Base-by-base conservation (phyloP, 2,797 vertebrate genomes). In the Gobio occitaniae region DNA sequence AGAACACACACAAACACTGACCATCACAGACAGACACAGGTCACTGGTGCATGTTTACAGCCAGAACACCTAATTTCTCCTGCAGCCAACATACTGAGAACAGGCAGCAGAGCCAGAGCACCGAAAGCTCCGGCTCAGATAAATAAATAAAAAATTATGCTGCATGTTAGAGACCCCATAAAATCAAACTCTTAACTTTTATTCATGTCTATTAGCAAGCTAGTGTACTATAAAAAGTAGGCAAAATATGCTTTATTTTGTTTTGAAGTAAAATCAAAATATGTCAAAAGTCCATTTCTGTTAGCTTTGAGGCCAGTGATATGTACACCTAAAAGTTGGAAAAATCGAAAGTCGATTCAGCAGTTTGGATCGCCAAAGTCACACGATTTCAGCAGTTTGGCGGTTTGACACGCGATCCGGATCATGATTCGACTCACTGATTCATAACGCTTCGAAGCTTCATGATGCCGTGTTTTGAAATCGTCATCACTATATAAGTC, bases 21-120 rank as follows among this genome's bases (percentile, higher is more conserved):
- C 86, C 77, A 75, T 69, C 68, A 84, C 80, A 71, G 76, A 78
- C 78, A 81, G 78, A 80, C 81, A 80, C 82, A 70, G 69, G 54
- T 79, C 76, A 77, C 76, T 84, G 81, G 71, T 83, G 81, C 86
- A 74, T 87, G 86, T 76, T 87, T 84, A 75, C 81, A 87, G 52
- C 66, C 47, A 78, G 75, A 77, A 71, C 74, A 77, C 72, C 44
- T 44, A 0, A 63, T 63, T 86, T 63, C 79, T 69, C 54, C 65
- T 74, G 77, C 77, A 41, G 68, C 71, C 38, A 29, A 61, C 48
- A 74, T 11, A 83, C 32, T 6, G 59, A 76, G 59, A 52, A 72
- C 72, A 65, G 29, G 47, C 56, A 66, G 71, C 29, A 32, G 61
- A 54, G 47, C 21, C 7, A 0, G 54, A 56, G 16, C 29, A 12